Conservation (phyloP, 2,113 vertebrate species). For the Heterotis niloticus region DNA sequence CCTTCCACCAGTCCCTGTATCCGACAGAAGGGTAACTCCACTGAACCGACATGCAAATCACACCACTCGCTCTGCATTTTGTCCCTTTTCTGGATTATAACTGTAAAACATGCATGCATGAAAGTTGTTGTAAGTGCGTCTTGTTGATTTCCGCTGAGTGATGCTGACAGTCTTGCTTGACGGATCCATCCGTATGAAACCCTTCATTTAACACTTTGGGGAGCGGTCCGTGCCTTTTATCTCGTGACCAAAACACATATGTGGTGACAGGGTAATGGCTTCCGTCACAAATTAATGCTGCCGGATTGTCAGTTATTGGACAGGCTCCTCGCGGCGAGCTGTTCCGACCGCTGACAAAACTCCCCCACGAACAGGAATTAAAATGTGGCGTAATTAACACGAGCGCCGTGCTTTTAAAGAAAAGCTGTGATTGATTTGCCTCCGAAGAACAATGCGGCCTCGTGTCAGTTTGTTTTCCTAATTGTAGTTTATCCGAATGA, state of each 20-base stretch:
- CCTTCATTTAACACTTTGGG: slow-evolving; percentile 44
- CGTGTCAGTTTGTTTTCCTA: slow-evolving; percentile 59
- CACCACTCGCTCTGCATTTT: no score
- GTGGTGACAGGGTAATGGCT: slow-evolving; percentile 56
- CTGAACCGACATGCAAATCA: no score
- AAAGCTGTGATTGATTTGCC: slow-evolving; percentile 67
- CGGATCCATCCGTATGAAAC: slow-evolving; percentile 54
- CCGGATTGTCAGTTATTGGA: slow-evolving; percentile 62
- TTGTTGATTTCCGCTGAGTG: slow-evolving; percentile 57
- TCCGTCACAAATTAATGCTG: slow-evolving; percentile 64
- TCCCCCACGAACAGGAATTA: slow-evolving; percentile 50
- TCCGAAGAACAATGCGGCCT: slow-evolving; percentile 58
- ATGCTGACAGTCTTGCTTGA: slow-evolving; percentile 49
- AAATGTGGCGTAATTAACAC: slow-evolving; percentile 59
- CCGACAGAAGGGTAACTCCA: neutral
- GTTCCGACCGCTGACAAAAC: slow-evolving; percentile 49
- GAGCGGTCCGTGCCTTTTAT: slow-evolving; percentile 10
- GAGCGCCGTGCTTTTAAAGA: slow-evolving; percentile 54
- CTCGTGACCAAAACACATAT: slow-evolving; percentile 53
- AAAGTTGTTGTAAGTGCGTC: slow-evolving; percentile 47
- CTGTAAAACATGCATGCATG: slow-evolving; percentile 1
- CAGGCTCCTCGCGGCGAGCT: slow-evolving; percentile 65
- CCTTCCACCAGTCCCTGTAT: slow-evolving; percentile 1
- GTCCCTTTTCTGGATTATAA: no score
- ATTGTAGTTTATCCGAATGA: slow-evolving; percentile 20